These are phyloP conservation scores for Cliona cf. orientalis DNA, from an alignment of 37 sponge, comb jelly and placozoan genomes.

Conservation along the genomic window DNA sequence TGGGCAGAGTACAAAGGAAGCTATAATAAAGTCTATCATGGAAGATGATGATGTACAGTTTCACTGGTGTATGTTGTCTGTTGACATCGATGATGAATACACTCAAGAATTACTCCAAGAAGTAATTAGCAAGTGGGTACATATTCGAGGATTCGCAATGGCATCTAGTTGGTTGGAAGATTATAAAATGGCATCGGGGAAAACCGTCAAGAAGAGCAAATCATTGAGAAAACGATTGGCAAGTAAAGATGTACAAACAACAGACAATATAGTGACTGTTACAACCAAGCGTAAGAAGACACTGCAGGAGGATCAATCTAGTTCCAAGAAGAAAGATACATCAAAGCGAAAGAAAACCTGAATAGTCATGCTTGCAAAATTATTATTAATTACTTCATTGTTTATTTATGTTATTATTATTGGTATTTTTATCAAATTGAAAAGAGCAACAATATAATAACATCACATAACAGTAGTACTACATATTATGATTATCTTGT, in stretches of 20 bases:
- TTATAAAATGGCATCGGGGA: background rate
- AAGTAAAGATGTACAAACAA: background rate
- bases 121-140: background rate
- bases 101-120: background rate
- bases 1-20: background rate
- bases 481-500: too few relatives aligned
- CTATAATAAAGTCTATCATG: background rate
- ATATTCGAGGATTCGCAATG: background rate
- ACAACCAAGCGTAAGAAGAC: background rate
- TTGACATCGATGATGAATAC: background rate
- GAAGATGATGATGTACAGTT: constrained; percentile 1
- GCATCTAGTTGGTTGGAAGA: background rate
- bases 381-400: too few relatives aligned
- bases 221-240: background rate
- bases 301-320: background rate
- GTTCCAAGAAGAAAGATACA: background rate
- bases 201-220: background rate
- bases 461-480: too few relatives aligned
- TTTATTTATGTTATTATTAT: too few relatives aligned
- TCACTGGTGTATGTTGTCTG: background rate
- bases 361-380: background rate
- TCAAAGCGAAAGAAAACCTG: background rate
- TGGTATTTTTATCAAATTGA: too few relatives aligned
- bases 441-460: too few relatives aligned
- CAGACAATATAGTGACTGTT: background rate